Conservation (phyloP, 2,797 vertebrate species). For the Pipistrellus pygmaeus region DNA sequence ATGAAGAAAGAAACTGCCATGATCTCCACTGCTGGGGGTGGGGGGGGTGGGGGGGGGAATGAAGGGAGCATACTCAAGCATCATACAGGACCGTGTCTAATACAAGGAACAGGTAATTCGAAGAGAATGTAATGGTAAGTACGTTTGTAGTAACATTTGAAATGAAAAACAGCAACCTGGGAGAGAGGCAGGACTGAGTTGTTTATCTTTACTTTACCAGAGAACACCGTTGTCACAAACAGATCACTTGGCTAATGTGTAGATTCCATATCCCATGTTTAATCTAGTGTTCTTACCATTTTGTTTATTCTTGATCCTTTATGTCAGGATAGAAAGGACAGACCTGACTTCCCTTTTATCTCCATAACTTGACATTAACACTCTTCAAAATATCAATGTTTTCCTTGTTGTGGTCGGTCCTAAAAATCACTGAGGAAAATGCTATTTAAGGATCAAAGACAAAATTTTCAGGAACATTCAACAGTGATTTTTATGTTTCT, state of each 20-base stretch:
- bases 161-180: background rate
- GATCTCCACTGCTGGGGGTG: background rate
- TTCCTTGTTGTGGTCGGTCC: background rate
- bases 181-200: background rate
- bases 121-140: background rate
- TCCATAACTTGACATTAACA: background rate
- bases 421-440: background rate
- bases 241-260: too few species aligned
- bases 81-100: background rate
- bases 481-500: slow-evolving; percentile 75
- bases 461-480: slow-evolving; percentile 59
- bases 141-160: background rate
- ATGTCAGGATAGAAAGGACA: slow-evolving; percentile 21
- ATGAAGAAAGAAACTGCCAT: background rate
- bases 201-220: background rate
- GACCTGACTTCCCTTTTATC: background rate
- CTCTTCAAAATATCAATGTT: slow-evolving; percentile 20
- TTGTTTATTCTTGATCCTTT: background rate
- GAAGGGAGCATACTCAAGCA: background rate
- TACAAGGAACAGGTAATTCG: background rate
- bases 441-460: slow-evolving; percentile 66
- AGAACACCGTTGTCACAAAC: background rate
- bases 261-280: background rate
- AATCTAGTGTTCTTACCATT: background rate
- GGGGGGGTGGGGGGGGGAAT: background rate